phyloP scores from a whole-genome alignment of 2,888 invertebrate genomes.

The Rhagium mordax region DNA sequence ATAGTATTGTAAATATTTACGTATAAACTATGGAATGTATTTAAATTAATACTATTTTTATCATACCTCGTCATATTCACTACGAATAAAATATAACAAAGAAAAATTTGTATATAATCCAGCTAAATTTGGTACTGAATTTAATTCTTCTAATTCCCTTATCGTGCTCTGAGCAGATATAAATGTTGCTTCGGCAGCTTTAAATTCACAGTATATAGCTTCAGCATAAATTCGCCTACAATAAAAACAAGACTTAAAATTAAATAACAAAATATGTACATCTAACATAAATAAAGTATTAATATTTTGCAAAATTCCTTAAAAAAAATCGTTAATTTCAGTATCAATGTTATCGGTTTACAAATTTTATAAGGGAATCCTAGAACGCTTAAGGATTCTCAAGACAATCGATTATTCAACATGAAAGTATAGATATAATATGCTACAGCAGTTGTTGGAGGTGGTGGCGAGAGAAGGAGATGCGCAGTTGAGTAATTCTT shows the following conservation, averaged over 20 bases:
- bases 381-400: no score
- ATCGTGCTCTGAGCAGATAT: slow-evolving; percentile 74
- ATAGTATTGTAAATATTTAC: not conserved
- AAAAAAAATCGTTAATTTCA: no score
- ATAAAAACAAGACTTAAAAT: slow-evolving; percentile 33
- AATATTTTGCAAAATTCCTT: no score
- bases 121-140: slow-evolving; percentile 73
- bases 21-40: not conserved
- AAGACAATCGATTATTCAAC: no score
- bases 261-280: not conserved
- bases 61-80: slow-evolving; percentile 86
- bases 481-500: no score
- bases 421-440: no score
- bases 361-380: no score
- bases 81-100: slow-evolving; percentile 85
- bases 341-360: no score
- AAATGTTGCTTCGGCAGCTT: slow-evolving; percentile 82
- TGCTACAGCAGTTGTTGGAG: no score
- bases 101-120: slow-evolving; percentile 89
- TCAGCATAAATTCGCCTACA: slow-evolving; percentile 87
- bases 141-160: slow-evolving; percentile 70
- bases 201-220: slow-evolving; percentile 86
- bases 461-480: no score
- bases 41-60: not conserved
- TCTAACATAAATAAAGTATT: no score